Percentiles rank a stretch among this genome's conserved stretches.
Evolutionary conservation across 2,888 invertebrate genomes (phyloP).

Genomic region (Eilema caniola): DNA sequence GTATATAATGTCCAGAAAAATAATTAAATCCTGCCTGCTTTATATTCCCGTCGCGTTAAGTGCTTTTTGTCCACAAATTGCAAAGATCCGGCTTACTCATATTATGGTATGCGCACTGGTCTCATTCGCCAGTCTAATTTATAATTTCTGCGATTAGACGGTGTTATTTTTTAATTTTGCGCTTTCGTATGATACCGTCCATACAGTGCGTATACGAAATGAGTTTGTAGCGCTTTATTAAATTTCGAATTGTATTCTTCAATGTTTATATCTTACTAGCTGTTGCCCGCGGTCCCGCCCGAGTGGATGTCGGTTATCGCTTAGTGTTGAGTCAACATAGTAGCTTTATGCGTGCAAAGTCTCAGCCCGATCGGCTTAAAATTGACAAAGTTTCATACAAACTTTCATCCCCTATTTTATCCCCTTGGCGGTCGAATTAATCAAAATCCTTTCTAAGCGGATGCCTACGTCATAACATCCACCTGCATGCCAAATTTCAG

Average conservation of each 20-base stretch:
- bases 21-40: slow-evolving; percentile 71
- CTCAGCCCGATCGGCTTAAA: too few species aligned
- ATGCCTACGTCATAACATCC: too few species aligned
- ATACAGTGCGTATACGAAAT: slow-evolving; percentile 23
- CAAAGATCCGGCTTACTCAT: slow-evolving; percentile 65
- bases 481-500: too few species aligned
- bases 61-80: slow-evolving; percentile 72
- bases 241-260: slow-evolving; percentile 12
- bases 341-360: too few species aligned
- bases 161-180: slow-evolving; percentile 56
- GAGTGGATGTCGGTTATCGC: too few species aligned
- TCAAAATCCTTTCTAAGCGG: too few species aligned
- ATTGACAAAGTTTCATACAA: too few species aligned
- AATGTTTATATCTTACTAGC: background rate
- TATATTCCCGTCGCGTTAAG: slow-evolving; percentile 66
- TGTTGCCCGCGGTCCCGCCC: too few species aligned
- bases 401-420: too few species aligned
- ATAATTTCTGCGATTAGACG: slow-evolving; percentile 64
- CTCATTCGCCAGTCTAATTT: slow-evolving; percentile 60
- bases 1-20: slow-evolving; percentile 58
- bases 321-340: too few species aligned
- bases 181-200: slow-evolving; percentile 22
- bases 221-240: slow-evolving; percentile 26
- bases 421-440: too few species aligned
- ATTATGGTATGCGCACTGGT: slow-evolving; percentile 55